Evolutionary conservation across 2,113 vertebrate species (phyloP).

Genomic region (Ameiurus melas): DNA sequence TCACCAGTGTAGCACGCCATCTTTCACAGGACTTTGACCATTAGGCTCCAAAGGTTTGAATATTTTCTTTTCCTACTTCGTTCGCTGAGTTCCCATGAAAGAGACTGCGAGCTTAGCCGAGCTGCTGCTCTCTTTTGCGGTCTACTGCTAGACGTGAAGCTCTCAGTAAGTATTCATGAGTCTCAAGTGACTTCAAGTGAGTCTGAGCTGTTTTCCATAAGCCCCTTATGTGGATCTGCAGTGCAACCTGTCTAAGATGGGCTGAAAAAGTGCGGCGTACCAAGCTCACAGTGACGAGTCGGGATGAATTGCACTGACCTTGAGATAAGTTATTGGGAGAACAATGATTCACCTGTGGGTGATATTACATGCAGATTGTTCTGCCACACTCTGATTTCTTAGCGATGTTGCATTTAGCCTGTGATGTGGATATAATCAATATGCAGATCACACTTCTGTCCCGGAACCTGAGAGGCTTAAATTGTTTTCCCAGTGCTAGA

Average conservation of each 20-base stretch:
- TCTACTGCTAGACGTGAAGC: neutral
- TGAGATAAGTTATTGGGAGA: neutral
- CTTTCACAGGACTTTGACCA: neutral
- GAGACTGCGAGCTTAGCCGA: neutral
- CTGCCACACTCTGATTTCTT: constrained; percentile 6
- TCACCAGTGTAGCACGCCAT: neutral
- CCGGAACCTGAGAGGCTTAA: neutral
- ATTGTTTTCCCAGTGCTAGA: constrained; percentile 12
- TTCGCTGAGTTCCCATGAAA: neutral
- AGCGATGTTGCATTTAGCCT: constrained; percentile 27
- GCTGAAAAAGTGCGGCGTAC: neutral
- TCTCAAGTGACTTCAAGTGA: constrained; percentile 30
- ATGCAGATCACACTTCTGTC: constrained; percentile 15
- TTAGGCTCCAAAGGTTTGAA: neutral
- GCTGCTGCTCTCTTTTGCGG: constrained; percentile 15
- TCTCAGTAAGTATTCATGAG: constrained; percentile 25
- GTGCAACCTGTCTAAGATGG: constrained; percentile 5
- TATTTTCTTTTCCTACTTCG: neutral
- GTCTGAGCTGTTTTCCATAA: constrained; percentile 40
- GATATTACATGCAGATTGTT: neutral
- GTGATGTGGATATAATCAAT: neutral
- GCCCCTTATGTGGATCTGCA: constrained; percentile 7
- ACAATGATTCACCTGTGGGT: neutral
- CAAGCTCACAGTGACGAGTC: neutral
- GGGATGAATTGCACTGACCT: neutral